phyloP scores from a whole-genome alignment of 1,140 invertebrate genomes.

The Drosophila parvula region DNA sequence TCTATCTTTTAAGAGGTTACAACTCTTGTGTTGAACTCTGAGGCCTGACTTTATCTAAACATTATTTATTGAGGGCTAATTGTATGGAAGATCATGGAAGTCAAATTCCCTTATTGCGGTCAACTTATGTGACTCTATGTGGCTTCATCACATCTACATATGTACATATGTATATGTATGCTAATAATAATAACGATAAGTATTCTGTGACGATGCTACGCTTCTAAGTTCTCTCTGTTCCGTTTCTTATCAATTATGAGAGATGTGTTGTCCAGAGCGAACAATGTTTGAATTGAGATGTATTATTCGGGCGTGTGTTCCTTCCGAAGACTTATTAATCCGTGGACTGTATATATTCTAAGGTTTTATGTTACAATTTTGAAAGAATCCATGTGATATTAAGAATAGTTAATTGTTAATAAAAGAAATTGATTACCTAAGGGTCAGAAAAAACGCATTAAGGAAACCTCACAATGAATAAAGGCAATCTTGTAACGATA shows the following conservation, averaged over 20 bases:
- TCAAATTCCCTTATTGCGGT: slow-evolving; percentile 21
- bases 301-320: too few relatives aligned
- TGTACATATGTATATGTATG: too few relatives aligned
- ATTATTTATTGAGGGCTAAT: slow-evolving; percentile 9
- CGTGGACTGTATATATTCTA: too few relatives aligned
- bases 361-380: too few relatives aligned
- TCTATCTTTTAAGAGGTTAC: not conserved
- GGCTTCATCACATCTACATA: slow-evolving; percentile 2
- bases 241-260: slow-evolving; percentile 32
- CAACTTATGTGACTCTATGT: slow-evolving; percentile 21
- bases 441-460: not conserved
- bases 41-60: not conserved
- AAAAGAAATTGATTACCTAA: not conserved
- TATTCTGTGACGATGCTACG: slow-evolving; percentile 1
- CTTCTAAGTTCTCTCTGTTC: not conserved
- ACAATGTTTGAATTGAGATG: slow-evolving; percentile 12
- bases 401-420: too few relatives aligned
- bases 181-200: slow-evolving; percentile 10
- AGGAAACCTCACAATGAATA: not conserved
- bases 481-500: not conserved
- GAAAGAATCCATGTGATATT: too few relatives aligned
- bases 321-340: too few relatives aligned
- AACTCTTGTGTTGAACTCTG: not conserved
- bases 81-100: not conserved
- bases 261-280: not conserved